phyloP scores from a whole-genome alignment of 2,113 vertebrate species.

The Hymenochirus boettgeri region DNA sequence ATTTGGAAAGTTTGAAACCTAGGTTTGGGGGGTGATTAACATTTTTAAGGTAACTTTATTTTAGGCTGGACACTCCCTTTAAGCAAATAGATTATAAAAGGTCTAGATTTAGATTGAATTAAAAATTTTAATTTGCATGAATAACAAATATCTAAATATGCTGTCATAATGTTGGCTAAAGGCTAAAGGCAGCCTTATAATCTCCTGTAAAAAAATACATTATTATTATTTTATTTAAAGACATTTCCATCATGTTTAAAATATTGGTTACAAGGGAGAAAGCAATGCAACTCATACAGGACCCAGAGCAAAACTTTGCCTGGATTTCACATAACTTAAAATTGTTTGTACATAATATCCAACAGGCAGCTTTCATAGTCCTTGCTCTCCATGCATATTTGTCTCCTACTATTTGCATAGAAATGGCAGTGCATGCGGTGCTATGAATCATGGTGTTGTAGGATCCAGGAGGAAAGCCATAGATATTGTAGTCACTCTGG shows the following conservation, averaged over 20 bases:
- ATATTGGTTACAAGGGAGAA: not conserved
- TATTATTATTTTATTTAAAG: not conserved
- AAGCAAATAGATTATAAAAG: not conserved
- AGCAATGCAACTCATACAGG: too few species aligned
- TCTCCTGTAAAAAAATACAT: not conserved
- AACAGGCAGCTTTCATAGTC: slow-evolving; percentile 5
- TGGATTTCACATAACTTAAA: slow-evolving; percentile 10
- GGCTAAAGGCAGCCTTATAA: not conserved
- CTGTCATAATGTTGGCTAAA: not conserved
- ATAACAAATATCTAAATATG: not conserved
- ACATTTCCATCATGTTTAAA: not conserved
- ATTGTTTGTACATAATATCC: slow-evolving; percentile 16
- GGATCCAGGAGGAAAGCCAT: slow-evolving; percentile 25
- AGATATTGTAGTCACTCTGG: slow-evolving; percentile 33
- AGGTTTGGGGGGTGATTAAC: too few species aligned
- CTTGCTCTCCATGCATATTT: slow-evolving; percentile 20
- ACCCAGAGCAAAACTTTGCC: not conserved
- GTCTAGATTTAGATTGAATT: not conserved
- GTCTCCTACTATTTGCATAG: slow-evolving; percentile 36
- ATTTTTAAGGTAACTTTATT: too few species aligned
- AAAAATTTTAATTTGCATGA: not conserved
- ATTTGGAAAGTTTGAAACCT: too few species aligned
- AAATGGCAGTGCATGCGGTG: slow-evolving; percentile 31
- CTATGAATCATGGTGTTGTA: slow-evolving; percentile 32
- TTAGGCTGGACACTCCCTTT: too few species aligned